These are phyloP conservation scores for Drosophila suzukii DNA, from an alignment of 1,140 invertebrate species.

Conservation along the genomic window DNA sequence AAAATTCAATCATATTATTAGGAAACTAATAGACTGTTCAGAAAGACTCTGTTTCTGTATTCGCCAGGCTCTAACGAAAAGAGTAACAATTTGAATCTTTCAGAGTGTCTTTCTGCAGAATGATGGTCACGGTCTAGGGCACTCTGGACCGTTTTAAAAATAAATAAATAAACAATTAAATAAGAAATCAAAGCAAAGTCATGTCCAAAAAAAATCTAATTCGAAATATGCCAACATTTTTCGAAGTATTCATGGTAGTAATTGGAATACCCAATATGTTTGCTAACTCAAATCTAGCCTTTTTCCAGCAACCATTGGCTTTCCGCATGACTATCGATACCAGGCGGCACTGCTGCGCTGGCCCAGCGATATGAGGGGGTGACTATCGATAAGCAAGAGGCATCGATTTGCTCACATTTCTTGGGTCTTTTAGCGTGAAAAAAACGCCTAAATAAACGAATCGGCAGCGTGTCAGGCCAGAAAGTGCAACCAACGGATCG, in stretches of 20 bases:
- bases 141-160: too few species aligned
- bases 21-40: too few species aligned
- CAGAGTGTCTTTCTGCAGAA: too few species aligned
- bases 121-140: too few species aligned
- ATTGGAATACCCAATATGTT: background rate
- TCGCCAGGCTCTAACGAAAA: too few species aligned
- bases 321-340: background rate
- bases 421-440: conserved; percentile 77
- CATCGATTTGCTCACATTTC: conserved; percentile 78
- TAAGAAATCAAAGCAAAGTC: too few species aligned
- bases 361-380: conserved; percentile 32
- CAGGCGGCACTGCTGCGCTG: background rate
- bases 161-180: too few species aligned
- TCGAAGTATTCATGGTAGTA: too few species aligned
- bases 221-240: too few species aligned
- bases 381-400: conserved; percentile 66
- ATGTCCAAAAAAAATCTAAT: background rate
- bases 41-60: too few species aligned
- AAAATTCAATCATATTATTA: too few species aligned
- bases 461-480: conserved; percentile 38
- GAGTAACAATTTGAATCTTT: too few species aligned
- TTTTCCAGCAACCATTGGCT: background rate
- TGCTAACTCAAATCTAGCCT: background rate
- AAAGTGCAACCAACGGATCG: conserved; percentile 52
- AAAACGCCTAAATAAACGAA: conserved; percentile 69